Base-by-base conservation (phyloP, 2,888 invertebrate species). In the Apodemia zela region DNA sequence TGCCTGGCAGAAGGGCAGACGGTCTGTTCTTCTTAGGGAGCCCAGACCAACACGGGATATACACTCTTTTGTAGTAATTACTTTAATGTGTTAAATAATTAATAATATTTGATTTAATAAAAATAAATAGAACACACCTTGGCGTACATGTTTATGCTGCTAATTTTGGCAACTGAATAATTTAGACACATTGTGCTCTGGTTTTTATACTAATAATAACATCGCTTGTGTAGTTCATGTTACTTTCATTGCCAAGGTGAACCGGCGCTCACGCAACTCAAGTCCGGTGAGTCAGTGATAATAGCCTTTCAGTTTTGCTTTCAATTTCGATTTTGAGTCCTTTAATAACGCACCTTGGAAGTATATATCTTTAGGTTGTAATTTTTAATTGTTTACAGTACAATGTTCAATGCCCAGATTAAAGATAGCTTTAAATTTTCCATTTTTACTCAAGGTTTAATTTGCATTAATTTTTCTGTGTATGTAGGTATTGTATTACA, bases 201-300 rank as follows among this genome's bases (percentile, higher is more conserved):
- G 87, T 90, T 89, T 91, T 87, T 91, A 91, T 91, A 90, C 75
- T 75, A 77, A 79, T 75, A 76, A 76, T 75, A 76, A 25, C 29
- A 57, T 57, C 54, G 25, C 72, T 75, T 73, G 75, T 73, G 81
- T 81, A 80, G 17, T 47, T 79, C 84, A 81, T 78, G 81, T 84
- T 78, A 85, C 90, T 90, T 89, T 91, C 91, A 91, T 90, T 91
- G 91, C 74, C 91, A 90, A 89, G 90, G 90, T 81, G 73, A 87
- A 72, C 86, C 49, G 73, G 80, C 76, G 76, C 70, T 57, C 18
- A 57, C 21, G 54, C 54, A 25, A 25, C 7, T 7, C n/a, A 29
- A 57, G 13, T 78, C 72, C 69, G 73, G 75, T 85, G 87, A 86
- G 67, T 87, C 87, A 88, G 82, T 81, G 87, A 89, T 81, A 88